Conservation (phyloP, 2,113 vertebrate species). For the Pyxicephalus adspersus region DNA sequence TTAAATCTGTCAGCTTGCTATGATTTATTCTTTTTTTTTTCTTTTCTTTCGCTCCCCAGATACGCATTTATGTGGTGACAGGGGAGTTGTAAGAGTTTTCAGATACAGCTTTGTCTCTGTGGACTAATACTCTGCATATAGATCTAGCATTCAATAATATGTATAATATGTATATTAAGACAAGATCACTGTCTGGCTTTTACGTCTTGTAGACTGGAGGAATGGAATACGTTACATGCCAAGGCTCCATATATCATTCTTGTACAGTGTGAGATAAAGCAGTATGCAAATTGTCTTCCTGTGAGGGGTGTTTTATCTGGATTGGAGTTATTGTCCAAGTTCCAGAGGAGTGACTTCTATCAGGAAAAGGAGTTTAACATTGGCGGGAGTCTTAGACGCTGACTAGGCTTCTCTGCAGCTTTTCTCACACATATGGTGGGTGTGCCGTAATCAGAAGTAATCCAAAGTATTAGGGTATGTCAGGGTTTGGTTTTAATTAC, state of each 20-base stretch:
- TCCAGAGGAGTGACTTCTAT: slow-evolving; percentile 7
- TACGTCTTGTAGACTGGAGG: neutral
- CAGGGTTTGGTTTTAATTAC: too few species aligned
- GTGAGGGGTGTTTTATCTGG: slow-evolving; percentile 6
- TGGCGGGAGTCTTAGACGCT: slow-evolving; percentile 6
- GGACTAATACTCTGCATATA: neutral
- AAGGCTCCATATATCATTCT: neutral
- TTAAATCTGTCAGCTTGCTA: neutral
- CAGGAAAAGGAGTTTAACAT: slow-evolving; percentile 2
- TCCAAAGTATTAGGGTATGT: too few species aligned
- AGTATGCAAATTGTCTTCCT: neutral
- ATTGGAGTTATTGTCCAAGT: neutral
- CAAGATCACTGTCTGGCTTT: neutral
- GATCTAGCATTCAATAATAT: slow-evolving; percentile 5
- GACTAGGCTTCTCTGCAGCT: neutral
- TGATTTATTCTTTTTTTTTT: neutral
- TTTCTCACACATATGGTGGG: slow-evolving; percentile 11
- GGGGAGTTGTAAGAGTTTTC: neutral
- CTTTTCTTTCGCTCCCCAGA: neutral
- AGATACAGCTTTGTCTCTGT: neutral
- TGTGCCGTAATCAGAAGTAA: neutral
- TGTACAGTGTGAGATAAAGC: slow-evolving; percentile 23
- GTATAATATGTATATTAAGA: neutral
- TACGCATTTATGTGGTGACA: slow-evolving; percentile 4
- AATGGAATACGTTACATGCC: slow-evolving; percentile 11